Percentiles rank a stretch among this genome's conserved stretches.
These are phyloP conservation scores for Pecten maximus DNA, from an alignment of 2,888 invertebrate genomes.

Conservation along the genomic window DNA sequence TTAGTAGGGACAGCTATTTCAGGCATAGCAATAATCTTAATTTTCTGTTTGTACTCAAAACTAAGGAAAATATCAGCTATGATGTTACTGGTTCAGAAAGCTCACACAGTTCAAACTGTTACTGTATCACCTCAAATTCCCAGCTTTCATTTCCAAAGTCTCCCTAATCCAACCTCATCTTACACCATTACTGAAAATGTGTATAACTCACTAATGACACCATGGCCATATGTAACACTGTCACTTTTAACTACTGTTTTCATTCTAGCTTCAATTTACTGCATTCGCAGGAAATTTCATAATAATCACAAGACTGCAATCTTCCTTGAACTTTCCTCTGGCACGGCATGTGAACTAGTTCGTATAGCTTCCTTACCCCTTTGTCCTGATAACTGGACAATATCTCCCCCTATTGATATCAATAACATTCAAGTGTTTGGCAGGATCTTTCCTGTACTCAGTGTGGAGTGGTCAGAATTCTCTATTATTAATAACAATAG, in stretches of 20 bases:
- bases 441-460: too few species aligned
- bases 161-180: not conserved
- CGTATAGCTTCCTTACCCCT: too few species aligned
- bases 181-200: constrained; percentile 20
- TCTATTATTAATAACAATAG: too few species aligned
- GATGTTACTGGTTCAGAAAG: constrained; percentile 13
- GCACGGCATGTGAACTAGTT: too few species aligned
- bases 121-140: not conserved
- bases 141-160: not conserved
- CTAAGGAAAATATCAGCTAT: constrained; percentile 39
- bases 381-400: too few species aligned
- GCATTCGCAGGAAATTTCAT: too few species aligned
- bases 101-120: not conserved
- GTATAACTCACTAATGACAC: constrained; percentile 42
- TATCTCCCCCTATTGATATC: too few species aligned
- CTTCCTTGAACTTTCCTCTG: too few species aligned
- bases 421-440: too few species aligned
- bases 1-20: not conserved
- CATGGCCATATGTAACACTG: constrained; percentile 45
- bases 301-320: too few species aligned
- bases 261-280: not conserved
- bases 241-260: constrained; percentile 30
- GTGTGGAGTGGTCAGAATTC: too few species aligned
- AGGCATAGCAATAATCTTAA: not conserved
- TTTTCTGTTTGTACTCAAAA: constrained; percentile 38